These are phyloP conservation scores for Cancer borealis DNA, from an alignment of 2,888 invertebrate genomes.

Conservation along the genomic window DNA sequence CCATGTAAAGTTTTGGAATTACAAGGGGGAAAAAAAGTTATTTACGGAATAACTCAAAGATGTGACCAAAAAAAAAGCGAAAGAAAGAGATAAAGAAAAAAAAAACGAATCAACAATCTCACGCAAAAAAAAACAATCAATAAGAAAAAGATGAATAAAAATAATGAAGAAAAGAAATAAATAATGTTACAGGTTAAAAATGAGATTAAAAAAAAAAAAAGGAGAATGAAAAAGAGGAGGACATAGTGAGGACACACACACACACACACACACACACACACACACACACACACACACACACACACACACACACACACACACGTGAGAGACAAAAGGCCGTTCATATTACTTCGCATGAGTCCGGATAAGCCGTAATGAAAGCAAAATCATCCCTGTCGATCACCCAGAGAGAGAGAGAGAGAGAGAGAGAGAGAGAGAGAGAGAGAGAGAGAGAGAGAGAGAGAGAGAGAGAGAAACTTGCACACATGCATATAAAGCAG, in stretches of 20 bases:
- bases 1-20: too few relatives aligned
- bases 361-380: neutral
- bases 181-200: too few relatives aligned
- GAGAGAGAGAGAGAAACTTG: neutral
- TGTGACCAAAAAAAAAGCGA: neutral
- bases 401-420: conserved; percentile 13
- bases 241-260: neutral
- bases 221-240: neutral
- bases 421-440: conserved; percentile 20
- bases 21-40: too few relatives aligned
- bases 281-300: conserved; percentile 6
- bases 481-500: too few relatives aligned
- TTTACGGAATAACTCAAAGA: too few relatives aligned
- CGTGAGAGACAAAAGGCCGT: neutral
- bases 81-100: too few relatives aligned
- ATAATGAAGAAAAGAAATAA: neutral
- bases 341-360: neutral
- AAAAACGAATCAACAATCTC: too few relatives aligned
- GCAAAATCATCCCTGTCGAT: neutral
- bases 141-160: neutral
- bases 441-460: conserved; percentile 13
- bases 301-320: neutral
- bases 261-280: conserved; percentile 13
- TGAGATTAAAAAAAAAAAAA: too few relatives aligned
- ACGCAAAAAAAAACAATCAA: neutral